These are phyloP conservation scores for Agrochola macilenta DNA, from an alignment of 2,888 invertebrate species.

Conservation along the genomic window DNA sequence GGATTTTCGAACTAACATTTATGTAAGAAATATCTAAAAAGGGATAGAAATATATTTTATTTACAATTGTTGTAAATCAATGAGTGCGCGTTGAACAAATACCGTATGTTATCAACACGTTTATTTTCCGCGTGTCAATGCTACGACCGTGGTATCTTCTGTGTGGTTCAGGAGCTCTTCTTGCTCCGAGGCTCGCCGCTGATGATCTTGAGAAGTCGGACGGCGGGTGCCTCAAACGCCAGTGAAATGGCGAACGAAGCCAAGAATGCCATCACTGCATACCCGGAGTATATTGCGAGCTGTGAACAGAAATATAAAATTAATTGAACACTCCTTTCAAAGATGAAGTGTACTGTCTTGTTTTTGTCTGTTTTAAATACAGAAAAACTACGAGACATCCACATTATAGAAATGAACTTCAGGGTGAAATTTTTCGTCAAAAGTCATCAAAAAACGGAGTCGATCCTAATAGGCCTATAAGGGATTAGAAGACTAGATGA, in stretches of 20 bases:
- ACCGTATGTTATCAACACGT: constrained; percentile 34
- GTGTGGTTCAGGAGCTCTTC: constrained; percentile 74
- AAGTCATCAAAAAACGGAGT: neutral
- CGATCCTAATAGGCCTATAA: neutral
- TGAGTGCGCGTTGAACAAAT: constrained; percentile 56
- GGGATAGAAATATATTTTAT: constrained; percentile 13
- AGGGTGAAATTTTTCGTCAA: neutral
- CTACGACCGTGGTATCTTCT: constrained; percentile 19
- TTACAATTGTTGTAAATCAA: constrained; percentile 40
- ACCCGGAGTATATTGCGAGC: constrained; percentile 93
- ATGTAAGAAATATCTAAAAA: constrained; percentile 9
- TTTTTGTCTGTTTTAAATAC: neutral
- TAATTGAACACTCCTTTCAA: constrained; percentile 11
- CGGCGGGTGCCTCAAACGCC: constrained; percentile 95
- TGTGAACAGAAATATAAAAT: constrained; percentile 69
- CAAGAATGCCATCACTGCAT: constrained; percentile 94
- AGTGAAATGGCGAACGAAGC: constrained; percentile 94
- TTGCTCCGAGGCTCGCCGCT: constrained; percentile 80
- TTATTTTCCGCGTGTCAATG: constrained; percentile 23
- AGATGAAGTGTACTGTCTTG: neutral
- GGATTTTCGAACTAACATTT: constrained; percentile 17
- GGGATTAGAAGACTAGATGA: no score
- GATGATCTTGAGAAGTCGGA: constrained; percentile 93
- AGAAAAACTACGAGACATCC: neutral
- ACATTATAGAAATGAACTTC: neutral